phyloP scores from a whole-genome alignment of 2,113 vertebrate species.

The Ptilorrhoa leucosticta region DNA sequence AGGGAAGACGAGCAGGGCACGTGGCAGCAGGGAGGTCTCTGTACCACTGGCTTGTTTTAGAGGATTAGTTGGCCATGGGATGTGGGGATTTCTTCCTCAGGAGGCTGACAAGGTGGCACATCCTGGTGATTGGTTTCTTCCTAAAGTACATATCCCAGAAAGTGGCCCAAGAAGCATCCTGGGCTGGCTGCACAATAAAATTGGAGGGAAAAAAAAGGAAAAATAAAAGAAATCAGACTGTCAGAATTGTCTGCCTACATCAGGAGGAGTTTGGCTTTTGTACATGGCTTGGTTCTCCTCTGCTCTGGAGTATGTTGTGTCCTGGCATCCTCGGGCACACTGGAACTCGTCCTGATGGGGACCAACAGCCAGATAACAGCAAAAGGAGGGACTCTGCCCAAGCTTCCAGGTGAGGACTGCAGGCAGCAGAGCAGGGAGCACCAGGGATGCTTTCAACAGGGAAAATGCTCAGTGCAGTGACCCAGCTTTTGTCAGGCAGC shows the following conservation, averaged over 20 bases:
- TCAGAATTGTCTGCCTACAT: background rate
- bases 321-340: background rate
- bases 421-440: background rate
- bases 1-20: background rate
- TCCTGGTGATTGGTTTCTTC: conserved; percentile 22
- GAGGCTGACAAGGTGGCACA: conserved; percentile 26
- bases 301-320: background rate
- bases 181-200: background rate
- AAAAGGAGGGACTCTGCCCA: background rate
- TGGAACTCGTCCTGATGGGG: background rate
- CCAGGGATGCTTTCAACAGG: background rate
- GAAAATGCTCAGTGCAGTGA: background rate
- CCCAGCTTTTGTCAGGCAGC: background rate
- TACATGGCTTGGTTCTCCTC: background rate
- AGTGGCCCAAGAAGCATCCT: conserved; percentile 25
- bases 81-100: background rate
- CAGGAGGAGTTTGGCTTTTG: background rate
- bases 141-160: conserved; percentile 18
- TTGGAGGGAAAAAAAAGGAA: rapidly evolving
- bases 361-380: background rate
- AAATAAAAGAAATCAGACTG: background rate
- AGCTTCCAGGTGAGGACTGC: background rate
- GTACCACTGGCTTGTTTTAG: background rate
- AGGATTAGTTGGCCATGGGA: background rate
- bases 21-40: background rate